phyloP scores from a whole-genome alignment of 1,140 invertebrate species.

The Sarcophaga peregrina region DNA sequence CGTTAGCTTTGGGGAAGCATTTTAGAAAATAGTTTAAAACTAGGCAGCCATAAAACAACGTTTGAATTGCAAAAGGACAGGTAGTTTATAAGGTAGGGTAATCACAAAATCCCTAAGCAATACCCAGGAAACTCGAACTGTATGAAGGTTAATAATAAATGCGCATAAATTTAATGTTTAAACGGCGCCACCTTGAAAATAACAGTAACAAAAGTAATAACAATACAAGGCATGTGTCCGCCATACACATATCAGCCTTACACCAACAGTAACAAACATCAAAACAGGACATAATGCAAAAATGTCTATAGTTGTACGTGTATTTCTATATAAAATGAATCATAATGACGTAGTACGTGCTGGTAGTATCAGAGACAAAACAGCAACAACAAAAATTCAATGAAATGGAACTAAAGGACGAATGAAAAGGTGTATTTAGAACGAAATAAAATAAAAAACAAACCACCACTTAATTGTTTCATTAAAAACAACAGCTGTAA shows the following conservation, averaged over 20 bases:
- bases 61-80: no score
- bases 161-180: neutral
- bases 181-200: neutral
- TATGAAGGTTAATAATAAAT: no score
- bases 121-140: no score
- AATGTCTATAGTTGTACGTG: neutral
- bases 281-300: conserved; percentile 5
- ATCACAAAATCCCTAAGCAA: no score
- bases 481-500: neutral
- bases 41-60: no score
- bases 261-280: neutral
- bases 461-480: no score
- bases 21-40: no score
- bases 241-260: neutral
- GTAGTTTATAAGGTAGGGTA: no score
- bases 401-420: neutral
- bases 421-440: neutral
- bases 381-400: neutral
- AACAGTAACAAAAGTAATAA: neutral
- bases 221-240: no score
- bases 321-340: neutral
- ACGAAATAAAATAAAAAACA: neutral
- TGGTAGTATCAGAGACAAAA: neutral
- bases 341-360: neutral
- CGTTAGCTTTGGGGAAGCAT: no score